Evolutionary conservation across 2,797 vertebrate genomes (phyloP), one percentile per base, ranked within the genome.

Genomic region (Calcarius lapponicus): DNA sequence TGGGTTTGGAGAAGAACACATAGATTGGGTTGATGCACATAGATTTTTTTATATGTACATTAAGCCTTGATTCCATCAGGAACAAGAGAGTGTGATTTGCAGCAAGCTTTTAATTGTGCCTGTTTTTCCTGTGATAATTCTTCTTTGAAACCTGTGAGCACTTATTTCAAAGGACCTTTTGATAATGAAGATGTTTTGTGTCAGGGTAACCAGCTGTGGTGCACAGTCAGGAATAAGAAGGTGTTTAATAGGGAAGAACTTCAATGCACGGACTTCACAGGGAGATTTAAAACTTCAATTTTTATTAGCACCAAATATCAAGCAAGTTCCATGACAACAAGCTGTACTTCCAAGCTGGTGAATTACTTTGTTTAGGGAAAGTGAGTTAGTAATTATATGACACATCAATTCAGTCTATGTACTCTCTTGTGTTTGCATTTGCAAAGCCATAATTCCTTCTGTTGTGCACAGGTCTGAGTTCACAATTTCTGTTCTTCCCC

Each of bases 221-320:
- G 87, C 65, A 50, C 17, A 79, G 91, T n/a, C 26, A 67, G 61
- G 75, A 81, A 15, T 36, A 60, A 67, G 53, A 40, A 86, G 61
- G 78, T 95, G 76, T 96, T 95, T 88, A 93, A 86, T 73, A 73
- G 64, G 20, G 74, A 96, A 80, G 42, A 93, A 95, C 76, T 91
- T 80, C 64, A 86, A 95, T 64, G 80, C 90, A 96, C 3, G 1
- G 50, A 92, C 88, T 93, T 95, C 93, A 91, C 80, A 86, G 70
- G 54, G 43, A 88, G 85, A 94, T 86, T 95, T 91, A 96, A 88
- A 94, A 93, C 88, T 91, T 95, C 56, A 74, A 0, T 66, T 84
- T 95, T 96, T 96, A 93, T 95, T 95, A 96, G 83, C 94, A 94
- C 92, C 95, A 95, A 86, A 95, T 92, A 96, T 81, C 90, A 95